A percentile compares a stretch with the other conserved stretches of the same genome.
Evolutionary conservation across 2,797 vertebrate genomes (phyloP).

Genomic region (Sparus aurata): DNA sequence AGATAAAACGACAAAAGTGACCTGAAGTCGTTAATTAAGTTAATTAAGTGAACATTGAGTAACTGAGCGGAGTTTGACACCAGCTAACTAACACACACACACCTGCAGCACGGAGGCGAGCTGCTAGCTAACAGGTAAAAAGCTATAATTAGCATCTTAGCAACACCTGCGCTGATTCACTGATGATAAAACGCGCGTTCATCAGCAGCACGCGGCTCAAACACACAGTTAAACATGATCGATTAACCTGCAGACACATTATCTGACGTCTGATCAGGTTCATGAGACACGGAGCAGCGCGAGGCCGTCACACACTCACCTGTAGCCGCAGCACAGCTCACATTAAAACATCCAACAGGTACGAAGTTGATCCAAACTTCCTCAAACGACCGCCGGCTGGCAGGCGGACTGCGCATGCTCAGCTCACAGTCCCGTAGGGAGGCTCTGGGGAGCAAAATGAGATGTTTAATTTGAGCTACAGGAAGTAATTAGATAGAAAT

Average conservation of each 20-base stretch:
- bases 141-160: background rate
- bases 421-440: background rate
- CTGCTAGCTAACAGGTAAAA: background rate
- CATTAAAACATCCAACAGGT: constrained; percentile 1
- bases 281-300: fast-evolving
- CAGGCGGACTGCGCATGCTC: constrained; percentile 35
- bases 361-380: constrained; percentile 33
- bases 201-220: background rate
- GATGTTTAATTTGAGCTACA: too few species aligned
- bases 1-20: too few species aligned
- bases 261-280: fast-evolving
- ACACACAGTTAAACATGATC: fast-evolving
- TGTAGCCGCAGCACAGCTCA: background rate
- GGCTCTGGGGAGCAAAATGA: too few species aligned
- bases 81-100: background rate
- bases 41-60: too few species aligned
- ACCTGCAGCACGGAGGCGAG: background rate
- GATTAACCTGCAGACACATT: fast-evolving
- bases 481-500: too few species aligned
- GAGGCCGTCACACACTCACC: constrained; percentile 7
- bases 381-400: background rate
- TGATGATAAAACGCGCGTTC: background rate
- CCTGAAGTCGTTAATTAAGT: too few species aligned
- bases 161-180: constrained; percentile 15
- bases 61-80: background rate